These are phyloP conservation scores for Esox niger DNA, from an alignment of 2,113 vertebrate genomes.

Conservation along the genomic window DNA sequence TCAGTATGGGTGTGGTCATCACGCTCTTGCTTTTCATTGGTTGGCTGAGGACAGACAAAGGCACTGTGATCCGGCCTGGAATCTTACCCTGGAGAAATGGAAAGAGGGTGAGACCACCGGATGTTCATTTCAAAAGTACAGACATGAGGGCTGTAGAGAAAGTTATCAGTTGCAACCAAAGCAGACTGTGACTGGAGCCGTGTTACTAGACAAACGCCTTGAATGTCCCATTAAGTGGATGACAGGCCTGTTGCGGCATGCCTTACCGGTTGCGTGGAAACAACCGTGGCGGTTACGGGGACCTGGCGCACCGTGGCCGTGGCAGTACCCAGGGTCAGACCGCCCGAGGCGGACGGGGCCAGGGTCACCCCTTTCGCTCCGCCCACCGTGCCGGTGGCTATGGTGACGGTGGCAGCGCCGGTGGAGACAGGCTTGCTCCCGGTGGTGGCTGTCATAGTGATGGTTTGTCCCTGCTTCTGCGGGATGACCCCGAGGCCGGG, in stretches of 20 bases:
- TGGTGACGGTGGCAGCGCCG: slow-evolving; percentile 79
- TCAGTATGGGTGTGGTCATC: slow-evolving; percentile 90
- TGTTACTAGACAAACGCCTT: background rate
- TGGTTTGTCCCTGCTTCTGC: slow-evolving; percentile 85
- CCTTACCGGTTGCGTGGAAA: slow-evolving; percentile 87
- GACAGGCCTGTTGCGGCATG: background rate
- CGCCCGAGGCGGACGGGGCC: slow-evolving; percentile 72
- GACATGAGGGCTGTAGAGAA: background rate
- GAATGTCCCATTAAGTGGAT: background rate
- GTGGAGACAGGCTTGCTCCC: slow-evolving; percentile 75
- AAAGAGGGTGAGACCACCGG: background rate
- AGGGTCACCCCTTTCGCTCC: slow-evolving; percentile 81
- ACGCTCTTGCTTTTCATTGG: slow-evolving; percentile 93
- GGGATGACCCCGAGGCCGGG: slow-evolving; percentile 92
- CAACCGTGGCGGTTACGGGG: slow-evolving; percentile 84
- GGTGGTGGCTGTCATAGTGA: slow-evolving; percentile 79
- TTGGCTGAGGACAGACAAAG: slow-evolving; percentile 93
- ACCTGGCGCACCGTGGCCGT: slow-evolving; percentile 87
- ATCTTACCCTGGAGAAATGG: slow-evolving; percentile 82
- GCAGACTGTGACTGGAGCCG: too few relatives aligned
- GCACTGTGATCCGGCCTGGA: slow-evolving; percentile 91
- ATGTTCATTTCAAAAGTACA: background rate
- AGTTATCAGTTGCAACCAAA: too few relatives aligned
- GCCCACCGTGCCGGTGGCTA: slow-evolving; percentile 75
- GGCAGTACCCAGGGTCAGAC: slow-evolving; percentile 80